Base-by-base conservation (phyloP, 1,140 invertebrate genomes). In the Melitaea cinxia region DNA sequence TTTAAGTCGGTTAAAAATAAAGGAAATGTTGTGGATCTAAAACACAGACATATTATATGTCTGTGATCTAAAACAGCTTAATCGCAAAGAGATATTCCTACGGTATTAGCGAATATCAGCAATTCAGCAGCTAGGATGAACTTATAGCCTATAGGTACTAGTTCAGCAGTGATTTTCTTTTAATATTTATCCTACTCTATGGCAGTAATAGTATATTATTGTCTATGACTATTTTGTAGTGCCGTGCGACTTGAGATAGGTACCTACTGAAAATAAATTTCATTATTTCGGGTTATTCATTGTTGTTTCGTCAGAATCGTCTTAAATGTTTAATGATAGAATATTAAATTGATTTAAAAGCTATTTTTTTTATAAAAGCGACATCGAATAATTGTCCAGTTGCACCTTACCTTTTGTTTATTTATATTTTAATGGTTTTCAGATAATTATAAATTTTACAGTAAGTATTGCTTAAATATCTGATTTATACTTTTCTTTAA, bases 281-380 rank as follows among this genome's bases (percentile, higher is more conserved):
- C 54, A 57, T 35, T 55, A 55, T 55, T 55, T 55, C 39, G 53
- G n/a, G 42, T 17, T 24, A 42, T 15, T 57, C 37, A 45, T 57
- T 35, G 37, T 57, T 21, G 42, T 45, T 45, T 19, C 42, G 15
- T 19, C 42, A 10, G 42, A 23, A 12, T 21, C 42, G 7, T 47
- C 19, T 23, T 2, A 14, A 10, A 2, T 3, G 23, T 10, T 12
- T 4, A 47, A 21, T 12, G 5, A 47, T 47, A 47, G 12, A 9
- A 45, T 9, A 6, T 45, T 45, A 21, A 21, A n/a, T 21, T 9
- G 14, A 12, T 23, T 4, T 47, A 47, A 47, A 12, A 21, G 9
- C 23, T 47, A 47, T 21, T n/a, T 47, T 23, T 12, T 47, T 12
- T 47, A 23, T 23, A 21, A 10, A 47, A 47, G 42, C n/a, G 19